phyloP scores from a whole-genome alignment of 2,888 invertebrate genomes.

The Crocallis elinguaria region DNA sequence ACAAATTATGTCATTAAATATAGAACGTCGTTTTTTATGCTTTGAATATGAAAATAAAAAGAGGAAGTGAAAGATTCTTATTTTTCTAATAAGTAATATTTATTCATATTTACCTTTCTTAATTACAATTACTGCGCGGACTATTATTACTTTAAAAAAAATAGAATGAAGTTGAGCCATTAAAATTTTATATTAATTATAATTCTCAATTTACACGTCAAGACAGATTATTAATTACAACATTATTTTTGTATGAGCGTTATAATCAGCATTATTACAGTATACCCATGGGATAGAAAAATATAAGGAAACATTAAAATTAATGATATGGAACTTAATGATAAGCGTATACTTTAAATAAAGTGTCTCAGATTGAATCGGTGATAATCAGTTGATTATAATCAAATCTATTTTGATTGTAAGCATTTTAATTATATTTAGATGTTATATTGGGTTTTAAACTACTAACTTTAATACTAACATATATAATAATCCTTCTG shows the following conservation, averaged over 20 bases:
- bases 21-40: too few relatives aligned
- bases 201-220: constrained; percentile 2
- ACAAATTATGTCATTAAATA: too few relatives aligned
- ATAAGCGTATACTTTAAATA: constrained; percentile 1
- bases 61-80: too few relatives aligned
- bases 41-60: too few relatives aligned
- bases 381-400: constrained; percentile 15
- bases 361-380: neutral
- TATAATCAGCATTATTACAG: constrained; percentile 9
- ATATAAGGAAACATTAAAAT: constrained; percentile 28
- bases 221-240: constrained; percentile 10
- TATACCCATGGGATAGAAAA: constrained; percentile 19
- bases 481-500: too few relatives aligned
- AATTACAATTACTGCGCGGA: too few relatives aligned
- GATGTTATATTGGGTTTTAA: neutral
- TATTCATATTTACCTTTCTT: too few relatives aligned
- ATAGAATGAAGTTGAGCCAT: neutral
- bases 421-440: neutral
- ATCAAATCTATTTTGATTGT: neutral
- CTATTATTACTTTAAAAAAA: neutral
- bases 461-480: neutral
- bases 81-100: too few relatives aligned
- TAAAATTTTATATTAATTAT: too few relatives aligned
- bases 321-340: constrained; percentile 19
- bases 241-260: constrained; percentile 15